These are phyloP conservation scores for Ips typographus DNA, from an alignment of 1,140 invertebrate species.

Conservation along the genomic window DNA sequence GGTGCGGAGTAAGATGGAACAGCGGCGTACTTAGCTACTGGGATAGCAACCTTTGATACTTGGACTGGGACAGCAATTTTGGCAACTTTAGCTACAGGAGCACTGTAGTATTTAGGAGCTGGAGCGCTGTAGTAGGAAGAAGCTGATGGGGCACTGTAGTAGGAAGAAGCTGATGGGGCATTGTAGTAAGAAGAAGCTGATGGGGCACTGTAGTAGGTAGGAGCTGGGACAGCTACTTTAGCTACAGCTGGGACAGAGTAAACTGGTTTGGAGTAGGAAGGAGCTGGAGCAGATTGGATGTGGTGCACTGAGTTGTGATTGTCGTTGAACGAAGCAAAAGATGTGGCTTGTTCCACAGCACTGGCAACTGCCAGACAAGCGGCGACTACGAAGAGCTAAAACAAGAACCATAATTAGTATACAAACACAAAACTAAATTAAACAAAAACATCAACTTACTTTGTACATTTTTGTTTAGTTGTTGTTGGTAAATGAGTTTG, in stretches of 20 bases:
- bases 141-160: background rate
- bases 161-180: background rate
- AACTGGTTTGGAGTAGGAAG: constrained; percentile 18
- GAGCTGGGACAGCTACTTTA: constrained; percentile 34
- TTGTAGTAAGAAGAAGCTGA: background rate
- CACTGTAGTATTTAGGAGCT: constrained; percentile 23
- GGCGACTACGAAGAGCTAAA: constrained; percentile 54
- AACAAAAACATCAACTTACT: constrained; percentile 16
- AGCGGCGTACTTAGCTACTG: constrained; percentile 4
- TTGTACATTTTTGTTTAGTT: constrained; percentile 18
- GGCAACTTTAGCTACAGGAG: constrained; percentile 19
- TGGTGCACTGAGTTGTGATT: constrained; percentile 48
- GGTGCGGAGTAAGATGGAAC: constrained; percentile 44
- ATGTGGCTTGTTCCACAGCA: constrained; percentile 47
- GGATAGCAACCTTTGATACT: constrained; percentile 21
- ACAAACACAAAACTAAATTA: constrained; percentile 20
- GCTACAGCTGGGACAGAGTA: constrained; percentile 43
- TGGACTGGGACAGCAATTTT: background rate
- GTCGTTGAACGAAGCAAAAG: constrained; percentile 30
- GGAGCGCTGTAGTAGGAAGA: constrained; percentile 21
- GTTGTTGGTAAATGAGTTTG: background rate
- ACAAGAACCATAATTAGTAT: constrained; percentile 22
- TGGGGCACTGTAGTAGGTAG: background rate
- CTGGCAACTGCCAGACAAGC: constrained; percentile 52
- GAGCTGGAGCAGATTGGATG: constrained; percentile 46